Percentiles rank a stretch among this genome's conserved stretches.
These are phyloP conservation scores for Tyrannus savana DNA, from an alignment of 2,113 vertebrate species.

Conservation along the genomic window DNA sequence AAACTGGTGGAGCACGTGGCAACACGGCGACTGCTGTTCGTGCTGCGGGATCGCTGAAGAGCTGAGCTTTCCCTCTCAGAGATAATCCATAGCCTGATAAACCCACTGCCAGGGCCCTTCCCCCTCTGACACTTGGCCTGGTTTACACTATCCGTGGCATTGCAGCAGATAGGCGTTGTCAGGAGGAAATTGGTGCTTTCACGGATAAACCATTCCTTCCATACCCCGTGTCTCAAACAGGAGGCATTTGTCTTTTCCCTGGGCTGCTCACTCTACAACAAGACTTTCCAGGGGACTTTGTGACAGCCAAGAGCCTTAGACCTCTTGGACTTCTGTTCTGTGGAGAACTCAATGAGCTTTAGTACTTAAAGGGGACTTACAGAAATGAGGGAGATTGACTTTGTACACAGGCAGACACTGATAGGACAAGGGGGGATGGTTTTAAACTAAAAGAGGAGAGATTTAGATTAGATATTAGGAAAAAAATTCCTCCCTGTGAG, in stretches of 20 bases:
- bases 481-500: not conserved
- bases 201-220: not conserved
- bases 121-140: not conserved
- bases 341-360: not conserved
- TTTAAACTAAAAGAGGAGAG: not conserved
- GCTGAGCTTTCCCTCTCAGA: not conserved
- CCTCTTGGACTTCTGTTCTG: not conserved
- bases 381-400: not conserved
- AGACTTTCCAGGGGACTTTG: not conserved
- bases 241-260: not conserved
- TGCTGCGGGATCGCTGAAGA: rapidly evolving
- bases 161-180: not conserved
- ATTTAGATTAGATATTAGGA: not conserved
- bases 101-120: not conserved
- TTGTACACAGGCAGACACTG: not conserved
- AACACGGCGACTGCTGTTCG: not conserved
- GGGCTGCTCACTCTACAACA: not conserved
- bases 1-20: not conserved
- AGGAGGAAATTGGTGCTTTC: not conserved
- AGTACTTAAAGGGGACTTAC: not conserved
- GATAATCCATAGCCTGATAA: not conserved
- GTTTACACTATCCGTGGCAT: not conserved
- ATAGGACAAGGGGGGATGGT: not conserved
- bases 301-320: not conserved
- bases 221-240: not conserved